phyloP scores from a whole-genome alignment of 1,140 invertebrate genomes.

The Kradibia gibbosae region DNA sequence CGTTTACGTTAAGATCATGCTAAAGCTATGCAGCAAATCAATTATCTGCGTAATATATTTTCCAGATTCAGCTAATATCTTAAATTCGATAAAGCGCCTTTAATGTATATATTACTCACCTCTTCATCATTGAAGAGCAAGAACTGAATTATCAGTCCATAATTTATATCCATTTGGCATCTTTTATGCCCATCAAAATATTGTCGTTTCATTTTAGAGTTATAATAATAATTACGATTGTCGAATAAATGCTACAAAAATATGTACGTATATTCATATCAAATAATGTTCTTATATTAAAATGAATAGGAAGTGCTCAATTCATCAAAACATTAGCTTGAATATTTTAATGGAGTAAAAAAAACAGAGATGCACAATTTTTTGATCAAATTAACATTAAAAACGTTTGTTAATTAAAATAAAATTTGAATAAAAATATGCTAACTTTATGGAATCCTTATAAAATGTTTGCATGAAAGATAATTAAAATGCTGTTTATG shows the following conservation, averaged over 20 bases:
- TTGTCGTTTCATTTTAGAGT: too few species aligned
- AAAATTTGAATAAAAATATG: neutral
- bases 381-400: neutral
- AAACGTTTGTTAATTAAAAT: neutral
- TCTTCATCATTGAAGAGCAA: neutral
- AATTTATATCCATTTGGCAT: neutral
- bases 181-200: too few species aligned
- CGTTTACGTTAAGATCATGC: conserved; percentile 16
- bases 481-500: neutral
- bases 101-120: neutral
- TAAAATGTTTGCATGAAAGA: neutral
- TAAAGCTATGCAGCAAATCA: neutral
- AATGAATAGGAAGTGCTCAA: too few species aligned
- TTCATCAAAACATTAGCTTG: too few species aligned
- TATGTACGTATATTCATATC: neutral
- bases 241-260: neutral
- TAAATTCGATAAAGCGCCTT: neutral
- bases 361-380: neutral
- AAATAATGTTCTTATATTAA: too few species aligned
- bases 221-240: too few species aligned
- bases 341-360: too few species aligned
- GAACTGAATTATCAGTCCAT: neutral
- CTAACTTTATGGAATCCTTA: neutral
- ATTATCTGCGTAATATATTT: neutral
- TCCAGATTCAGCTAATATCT: neutral